These are phyloP conservation scores for Mylabris phalerata DNA, from an alignment of 1,140 invertebrate species.

Conservation along the genomic window DNA sequence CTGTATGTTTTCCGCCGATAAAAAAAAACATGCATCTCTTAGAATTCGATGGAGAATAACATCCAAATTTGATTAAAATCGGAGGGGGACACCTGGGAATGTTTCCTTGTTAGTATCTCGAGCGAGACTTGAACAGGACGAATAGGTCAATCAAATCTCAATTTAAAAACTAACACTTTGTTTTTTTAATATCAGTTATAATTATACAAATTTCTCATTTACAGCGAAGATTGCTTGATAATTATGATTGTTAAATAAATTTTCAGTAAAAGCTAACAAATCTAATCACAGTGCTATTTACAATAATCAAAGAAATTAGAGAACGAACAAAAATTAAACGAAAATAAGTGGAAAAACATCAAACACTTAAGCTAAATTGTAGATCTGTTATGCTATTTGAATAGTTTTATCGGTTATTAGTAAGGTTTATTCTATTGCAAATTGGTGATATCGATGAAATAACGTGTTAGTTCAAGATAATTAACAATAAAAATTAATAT, in stretches of 20 bases:
- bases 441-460: constrained; percentile 17
- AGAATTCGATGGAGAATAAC: no score
- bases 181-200: constrained; percentile 16
- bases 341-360: constrained; percentile 24
- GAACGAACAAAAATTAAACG: no score
- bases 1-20: no score
- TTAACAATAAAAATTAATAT: constrained; percentile 14
- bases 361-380: constrained; percentile 22
- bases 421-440: constrained; percentile 14
- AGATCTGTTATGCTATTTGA: neutral
- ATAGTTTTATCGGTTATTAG: neutral
- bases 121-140: no score
- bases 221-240: constrained; percentile 8
- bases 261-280: constrained; percentile 25
- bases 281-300: constrained; percentile 34
- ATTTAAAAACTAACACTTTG: constrained; percentile 30
- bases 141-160: neutral
- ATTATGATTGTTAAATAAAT: constrained; percentile 11
- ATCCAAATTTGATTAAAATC: no score
- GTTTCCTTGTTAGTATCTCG: no score
- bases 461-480: constrained; percentile 16
- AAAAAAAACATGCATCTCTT: no score
- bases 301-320: constrained; percentile 4
- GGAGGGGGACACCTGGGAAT: no score
- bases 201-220: neutral